Evolutionary conservation across 2,888 invertebrate species (phyloP).

Genomic region (Eueremaeus valkanovi): DNA sequence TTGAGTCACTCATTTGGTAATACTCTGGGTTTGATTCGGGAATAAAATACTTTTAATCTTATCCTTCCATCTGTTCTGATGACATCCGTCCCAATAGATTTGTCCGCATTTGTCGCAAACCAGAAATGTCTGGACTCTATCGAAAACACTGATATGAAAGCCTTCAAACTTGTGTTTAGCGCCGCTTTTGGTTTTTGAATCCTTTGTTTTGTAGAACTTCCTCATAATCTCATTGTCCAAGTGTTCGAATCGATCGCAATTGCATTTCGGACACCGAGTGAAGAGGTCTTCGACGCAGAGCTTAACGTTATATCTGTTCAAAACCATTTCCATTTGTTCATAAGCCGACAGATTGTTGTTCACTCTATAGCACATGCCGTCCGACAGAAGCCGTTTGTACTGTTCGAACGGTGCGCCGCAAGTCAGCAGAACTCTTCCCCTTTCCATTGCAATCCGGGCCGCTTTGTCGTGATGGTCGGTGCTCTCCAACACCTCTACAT

Average conservation of each 20-base stretch:
- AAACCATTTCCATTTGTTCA: constrained; percentile 65
- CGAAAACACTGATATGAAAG: constrained; percentile 55
- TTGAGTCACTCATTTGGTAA: not conserved
- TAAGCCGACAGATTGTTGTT: constrained; percentile 56
- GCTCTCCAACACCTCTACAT: constrained; percentile 58
- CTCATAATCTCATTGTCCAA: not conserved
- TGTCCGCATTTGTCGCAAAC: constrained; percentile 71
- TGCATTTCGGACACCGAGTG: constrained; percentile 61
- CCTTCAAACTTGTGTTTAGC: constrained; percentile 54
- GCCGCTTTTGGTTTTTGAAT: constrained; percentile 40
- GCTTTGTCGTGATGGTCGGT: constrained; percentile 58
- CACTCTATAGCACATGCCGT: constrained; percentile 61
- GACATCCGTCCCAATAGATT: constrained; percentile 66
- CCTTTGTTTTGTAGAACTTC: constrained; percentile 25
- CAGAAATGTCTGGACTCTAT: constrained; percentile 59
- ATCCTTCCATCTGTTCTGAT: constrained; percentile 47
- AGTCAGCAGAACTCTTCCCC: constrained; percentile 60
- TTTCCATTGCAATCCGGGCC: constrained; percentile 55
- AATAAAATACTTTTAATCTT: constrained; percentile 30
- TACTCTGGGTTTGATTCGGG: not conserved
- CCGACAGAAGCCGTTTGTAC: constrained; percentile 57
- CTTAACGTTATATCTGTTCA: constrained; percentile 63
- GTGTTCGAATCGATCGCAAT: not conserved
- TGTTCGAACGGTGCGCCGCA: constrained; percentile 54
- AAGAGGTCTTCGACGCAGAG: constrained; percentile 65